A percentile compares a stretch with the other conserved stretches of the same genome.
phyloP scores from a whole-genome alignment of 2,113 vertebrate species.

The Eurypyga helias region DNA sequence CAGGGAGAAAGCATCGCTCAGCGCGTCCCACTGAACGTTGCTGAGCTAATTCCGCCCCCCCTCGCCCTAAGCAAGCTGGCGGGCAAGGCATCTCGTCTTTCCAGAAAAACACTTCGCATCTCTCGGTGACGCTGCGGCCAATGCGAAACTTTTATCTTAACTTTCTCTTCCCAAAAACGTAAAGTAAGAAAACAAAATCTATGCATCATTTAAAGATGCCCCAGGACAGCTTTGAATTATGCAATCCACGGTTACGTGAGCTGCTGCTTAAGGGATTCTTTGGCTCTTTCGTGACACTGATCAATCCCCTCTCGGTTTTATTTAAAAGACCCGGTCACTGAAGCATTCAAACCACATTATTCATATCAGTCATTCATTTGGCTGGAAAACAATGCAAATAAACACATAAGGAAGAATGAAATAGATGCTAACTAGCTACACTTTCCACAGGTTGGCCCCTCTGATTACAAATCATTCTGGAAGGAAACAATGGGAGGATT shows the following conservation, averaged over 20 bases:
- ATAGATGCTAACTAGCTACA: conserved; percentile 64
- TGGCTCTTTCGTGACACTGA: conserved; percentile 61
- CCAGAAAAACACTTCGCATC: neutral
- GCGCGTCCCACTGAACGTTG: neutral
- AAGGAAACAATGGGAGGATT: conserved; percentile 61
- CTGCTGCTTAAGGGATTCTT: conserved; percentile 70
- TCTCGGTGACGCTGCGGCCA: neutral
- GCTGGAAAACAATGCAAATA: conserved; percentile 64
- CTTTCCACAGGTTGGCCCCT: conserved; percentile 47
- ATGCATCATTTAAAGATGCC: conserved; percentile 80
- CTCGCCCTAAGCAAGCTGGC: neutral
- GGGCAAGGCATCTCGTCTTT: neutral
- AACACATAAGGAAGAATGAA: conserved; percentile 63
- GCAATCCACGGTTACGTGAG: conserved; percentile 64
- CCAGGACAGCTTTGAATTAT: conserved; percentile 79
- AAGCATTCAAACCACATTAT: conserved; percentile 46
- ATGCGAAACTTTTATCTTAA: conserved; percentile 41
- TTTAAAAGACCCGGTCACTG: conserved; percentile 52
- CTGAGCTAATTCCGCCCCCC: neutral
- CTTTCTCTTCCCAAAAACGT: conserved; percentile 59
- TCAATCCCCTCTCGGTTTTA: conserved; percentile 45
- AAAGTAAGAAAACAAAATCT: conserved; percentile 75
- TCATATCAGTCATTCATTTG: conserved; percentile 38
- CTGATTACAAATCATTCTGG: conserved; percentile 55
- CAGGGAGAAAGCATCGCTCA: neutral